phyloP scores from a whole-genome alignment of 2,113 vertebrate genomes.

The Entelurus aequoreus region DNA sequence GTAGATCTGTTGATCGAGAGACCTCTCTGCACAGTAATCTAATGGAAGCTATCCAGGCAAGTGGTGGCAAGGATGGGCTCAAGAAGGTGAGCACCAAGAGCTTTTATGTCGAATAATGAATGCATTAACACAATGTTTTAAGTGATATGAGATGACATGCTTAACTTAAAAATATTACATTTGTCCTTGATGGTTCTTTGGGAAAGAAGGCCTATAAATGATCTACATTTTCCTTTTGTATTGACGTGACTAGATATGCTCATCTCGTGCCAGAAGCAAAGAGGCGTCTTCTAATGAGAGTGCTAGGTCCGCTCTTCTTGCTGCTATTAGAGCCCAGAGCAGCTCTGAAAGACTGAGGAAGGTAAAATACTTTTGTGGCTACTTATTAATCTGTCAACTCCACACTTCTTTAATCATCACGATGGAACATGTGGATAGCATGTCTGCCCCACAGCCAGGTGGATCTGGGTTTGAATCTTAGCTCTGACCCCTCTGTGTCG shows the following conservation, averaged over 20 bases:
- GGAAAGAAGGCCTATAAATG: not conserved
- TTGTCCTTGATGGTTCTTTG: not conserved
- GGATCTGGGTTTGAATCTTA: too few relatives aligned
- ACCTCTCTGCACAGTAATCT: slow-evolving; percentile 81
- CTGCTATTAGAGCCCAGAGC: slow-evolving; percentile 82
- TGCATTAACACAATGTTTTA: too few relatives aligned
- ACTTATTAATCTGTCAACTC: slow-evolving; percentile 1
- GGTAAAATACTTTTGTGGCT: slow-evolving; percentile 60
- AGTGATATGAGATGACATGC: too few relatives aligned
- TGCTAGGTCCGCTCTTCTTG: slow-evolving; percentile 80
- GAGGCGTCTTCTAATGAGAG: slow-evolving; percentile 69
- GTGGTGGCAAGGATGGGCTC: slow-evolving; percentile 78
- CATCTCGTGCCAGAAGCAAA: slow-evolving; percentile 46
- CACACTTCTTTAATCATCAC: too few relatives aligned
- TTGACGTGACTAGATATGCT: slow-evolving; percentile 66
- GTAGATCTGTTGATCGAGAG: slow-evolving; percentile 79
- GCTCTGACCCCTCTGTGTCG: too few relatives aligned
- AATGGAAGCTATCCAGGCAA: slow-evolving; percentile 90
- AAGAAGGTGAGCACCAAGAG: slow-evolving; percentile 76
- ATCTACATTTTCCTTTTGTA: slow-evolving; percentile 5
- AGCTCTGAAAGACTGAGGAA: slow-evolving; percentile 76
- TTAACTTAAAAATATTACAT: not conserved
- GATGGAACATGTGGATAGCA: too few relatives aligned
- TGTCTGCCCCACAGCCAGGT: too few relatives aligned
- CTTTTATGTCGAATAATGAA: not conserved